Evolutionary conservation across 2,797 vertebrate genomes (phyloP), one percentile per base, ranked within the genome.

Genomic region (Sebastes nivosus): DNA sequence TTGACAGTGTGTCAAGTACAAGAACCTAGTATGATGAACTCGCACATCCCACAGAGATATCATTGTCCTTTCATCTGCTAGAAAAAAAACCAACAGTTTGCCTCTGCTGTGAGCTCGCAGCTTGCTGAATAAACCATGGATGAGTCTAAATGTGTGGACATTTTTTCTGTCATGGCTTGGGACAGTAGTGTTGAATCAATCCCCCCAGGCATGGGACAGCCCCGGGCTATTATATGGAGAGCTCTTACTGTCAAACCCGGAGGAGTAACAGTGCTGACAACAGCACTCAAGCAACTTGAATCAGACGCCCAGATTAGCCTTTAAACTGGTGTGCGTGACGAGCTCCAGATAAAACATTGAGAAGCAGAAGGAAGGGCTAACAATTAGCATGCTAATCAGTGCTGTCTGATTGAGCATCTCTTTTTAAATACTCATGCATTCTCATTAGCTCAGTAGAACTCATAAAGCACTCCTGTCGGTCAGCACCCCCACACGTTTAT

Each of bases 91-190:
- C 66, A 75, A 72, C 70, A 72, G 57, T 32, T 60, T 77, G 57
- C 54, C 76, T 82, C 34, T 52, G 46, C 81, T 81, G 81, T 61
- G 85, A 86, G 84, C 27, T 57, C 27, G 79, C 52, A 46, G 68
- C 65, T 83, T 69, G 25, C 67, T 90, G 87, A 92, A 90, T 91
- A 86, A 88, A 90, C 68, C 77, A 87, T 84, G 81, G 67, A 38
- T 52, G 79, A 67, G 70, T 82, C 54, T 74, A 83, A 81, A 84
- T 87, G 75, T 76, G 63, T 77, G 70, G 54, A 77, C 68, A 65
- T 64, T 82, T 85, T 91, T 85, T 42, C 34, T 77, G 61, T 85
- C 67, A 54, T 81, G 81, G 9, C 27, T 50, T 52, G 68, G 85
- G 77, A 87, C 87, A 71, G 75, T 36, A 50, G 67, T 42, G 55